phyloP scores from a whole-genome alignment of 2,797 vertebrate genomes.

The Pteropus rufus region DNA sequence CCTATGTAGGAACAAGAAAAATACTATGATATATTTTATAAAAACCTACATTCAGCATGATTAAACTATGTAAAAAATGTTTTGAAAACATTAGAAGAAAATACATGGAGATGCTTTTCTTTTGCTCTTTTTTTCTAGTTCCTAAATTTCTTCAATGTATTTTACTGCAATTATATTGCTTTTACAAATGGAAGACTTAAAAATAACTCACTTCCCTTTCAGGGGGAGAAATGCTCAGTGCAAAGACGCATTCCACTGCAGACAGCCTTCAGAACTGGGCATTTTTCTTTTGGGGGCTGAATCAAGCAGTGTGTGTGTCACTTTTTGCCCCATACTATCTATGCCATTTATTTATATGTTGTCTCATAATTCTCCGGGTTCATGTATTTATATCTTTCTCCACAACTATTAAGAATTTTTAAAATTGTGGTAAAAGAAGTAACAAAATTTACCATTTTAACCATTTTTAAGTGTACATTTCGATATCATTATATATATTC shows the following conservation, averaged over 20 bases:
- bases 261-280: no score
- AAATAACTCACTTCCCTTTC: background rate
- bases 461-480: background rate
- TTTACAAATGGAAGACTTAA: background rate
- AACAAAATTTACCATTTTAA: background rate
- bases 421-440: background rate
- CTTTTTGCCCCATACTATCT: background rate
- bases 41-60: background rate
- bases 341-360: background rate
- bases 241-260: fast-evolving
- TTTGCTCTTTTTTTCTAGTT: background rate
- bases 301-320: background rate
- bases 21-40: background rate
- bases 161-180: background rate
- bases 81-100: background rate
- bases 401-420: background rate
- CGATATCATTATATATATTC: background rate
- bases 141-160: background rate
- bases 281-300: background rate
- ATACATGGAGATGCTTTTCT: background rate
- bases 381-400: background rate
- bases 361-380: background rate
- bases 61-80: background rate
- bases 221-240: background rate
- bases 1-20: background rate